These are phyloP conservation scores for Psilopogon haemacephalus DNA, from an alignment of 2,113 vertebrate species.

Conservation along the genomic window DNA sequence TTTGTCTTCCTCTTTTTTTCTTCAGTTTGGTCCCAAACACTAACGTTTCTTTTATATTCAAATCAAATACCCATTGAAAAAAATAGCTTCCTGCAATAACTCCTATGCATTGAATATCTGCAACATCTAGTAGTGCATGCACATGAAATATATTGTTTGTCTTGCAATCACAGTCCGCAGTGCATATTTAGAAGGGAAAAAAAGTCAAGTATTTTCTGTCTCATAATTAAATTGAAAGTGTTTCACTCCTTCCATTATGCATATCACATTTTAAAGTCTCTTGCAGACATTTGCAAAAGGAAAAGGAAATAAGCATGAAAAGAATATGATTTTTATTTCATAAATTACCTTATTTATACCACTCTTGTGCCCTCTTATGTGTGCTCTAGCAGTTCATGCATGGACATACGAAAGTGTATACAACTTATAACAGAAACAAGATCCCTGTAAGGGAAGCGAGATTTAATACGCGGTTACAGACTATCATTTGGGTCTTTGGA, in stretches of 20 bases:
- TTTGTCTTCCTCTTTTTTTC: neutral
- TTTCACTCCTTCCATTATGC: neutral
- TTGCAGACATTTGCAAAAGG: neutral
- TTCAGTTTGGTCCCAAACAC: neutral
- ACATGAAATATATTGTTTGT: neutral
- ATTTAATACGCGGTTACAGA: neutral
- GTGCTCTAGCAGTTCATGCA: neutral
- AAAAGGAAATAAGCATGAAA: neutral
- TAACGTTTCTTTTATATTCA: neutral
- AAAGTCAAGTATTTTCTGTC: neutral
- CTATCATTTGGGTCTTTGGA: neutral
- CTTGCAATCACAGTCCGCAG: neutral
- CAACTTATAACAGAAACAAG: neutral
- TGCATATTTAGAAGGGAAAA: neutral
- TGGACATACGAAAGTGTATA: fast-evolving
- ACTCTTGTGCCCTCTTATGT: neutral
- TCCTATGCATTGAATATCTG: neutral
- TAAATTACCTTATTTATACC: neutral
- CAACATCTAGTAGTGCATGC: fast-evolving
- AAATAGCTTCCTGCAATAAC: neutral
- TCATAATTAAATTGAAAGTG: neutral
- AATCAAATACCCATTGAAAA: neutral
- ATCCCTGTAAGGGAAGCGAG: neutral
- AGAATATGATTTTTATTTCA: neutral
- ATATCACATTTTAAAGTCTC: neutral